Percentiles rank a stretch among this genome's conserved stretches.
These are phyloP conservation scores for Chaetodon trifasciatus DNA, from an alignment of 2,797 vertebrate species.

Conservation along the genomic window DNA sequence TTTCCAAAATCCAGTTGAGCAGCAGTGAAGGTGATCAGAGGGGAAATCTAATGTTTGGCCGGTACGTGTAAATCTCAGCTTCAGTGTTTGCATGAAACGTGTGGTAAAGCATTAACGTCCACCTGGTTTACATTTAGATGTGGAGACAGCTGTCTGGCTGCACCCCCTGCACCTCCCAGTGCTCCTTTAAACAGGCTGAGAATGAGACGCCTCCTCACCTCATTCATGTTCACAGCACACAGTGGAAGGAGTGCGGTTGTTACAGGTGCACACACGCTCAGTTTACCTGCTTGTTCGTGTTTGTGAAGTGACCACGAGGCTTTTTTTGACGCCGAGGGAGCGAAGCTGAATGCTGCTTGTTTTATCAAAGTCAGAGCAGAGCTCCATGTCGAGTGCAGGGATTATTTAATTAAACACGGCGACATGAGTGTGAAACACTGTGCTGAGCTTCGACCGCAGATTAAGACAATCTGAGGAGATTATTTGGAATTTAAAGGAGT, in stretches of 20 bases:
- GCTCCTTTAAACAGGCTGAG: not conserved
- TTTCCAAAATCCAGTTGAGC: conserved; percentile 14
- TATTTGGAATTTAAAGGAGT: not conserved
- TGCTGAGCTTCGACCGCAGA: not conserved
- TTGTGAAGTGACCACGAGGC: not conserved
- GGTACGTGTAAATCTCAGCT: not conserved
- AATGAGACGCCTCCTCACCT: too few relatives aligned
- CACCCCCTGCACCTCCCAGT: not conserved
- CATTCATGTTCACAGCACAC: too few relatives aligned
- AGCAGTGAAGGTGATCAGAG: not conserved
- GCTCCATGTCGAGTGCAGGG: not conserved
- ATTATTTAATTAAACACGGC: not conserved
- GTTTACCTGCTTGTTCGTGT: conserved; percentile 9
- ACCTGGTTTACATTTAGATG: not conserved
- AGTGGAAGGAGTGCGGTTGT: not conserved
- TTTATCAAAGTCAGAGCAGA: not conserved
- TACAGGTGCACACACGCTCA: not conserved
- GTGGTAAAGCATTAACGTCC: not conserved
- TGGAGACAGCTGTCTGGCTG: not conserved
- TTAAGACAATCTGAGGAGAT: conserved; percentile 11
- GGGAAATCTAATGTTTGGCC: not conserved
- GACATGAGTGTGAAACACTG: not conserved
- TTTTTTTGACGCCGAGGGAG: not conserved
- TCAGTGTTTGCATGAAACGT: conserved; percentile 5
- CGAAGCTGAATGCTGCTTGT: not conserved